Percentiles rank a stretch among this genome's conserved stretches.
Conservation (phyloP, 2,888 invertebrate species). For the Invenusta paracnida region DNA sequence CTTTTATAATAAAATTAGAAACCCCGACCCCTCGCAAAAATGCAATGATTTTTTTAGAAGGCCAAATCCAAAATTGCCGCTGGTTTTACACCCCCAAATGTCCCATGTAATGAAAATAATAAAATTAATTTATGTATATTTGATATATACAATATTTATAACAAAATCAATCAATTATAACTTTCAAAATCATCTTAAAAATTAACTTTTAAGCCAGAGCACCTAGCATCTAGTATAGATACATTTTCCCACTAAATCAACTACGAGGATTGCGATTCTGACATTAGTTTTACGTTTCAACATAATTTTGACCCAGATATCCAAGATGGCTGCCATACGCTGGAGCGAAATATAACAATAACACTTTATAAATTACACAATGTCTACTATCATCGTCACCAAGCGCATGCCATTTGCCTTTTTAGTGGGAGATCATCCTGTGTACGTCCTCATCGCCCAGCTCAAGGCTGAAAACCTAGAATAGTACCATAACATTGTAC, state of each 20-base stretch:
- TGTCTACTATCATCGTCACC: too few species aligned
- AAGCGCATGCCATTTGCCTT: too few species aligned
- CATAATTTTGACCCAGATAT: not conserved
- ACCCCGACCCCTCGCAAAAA: not conserved
- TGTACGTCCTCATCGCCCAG: too few species aligned
- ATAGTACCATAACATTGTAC: too few species aligned
- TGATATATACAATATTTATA: too few species aligned
- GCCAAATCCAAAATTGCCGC: not conserved
- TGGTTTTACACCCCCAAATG: too few species aligned
- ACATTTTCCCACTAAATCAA: constrained; percentile 13
- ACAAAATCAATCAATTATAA: too few species aligned
- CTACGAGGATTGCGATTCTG: constrained; percentile 2
- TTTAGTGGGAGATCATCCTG: too few species aligned
- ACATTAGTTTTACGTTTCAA: not conserved
- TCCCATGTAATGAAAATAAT: too few species aligned
- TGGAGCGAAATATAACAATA: constrained; percentile 7
- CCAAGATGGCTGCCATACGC: constrained; percentile 24
- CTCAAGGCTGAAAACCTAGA: too few species aligned
- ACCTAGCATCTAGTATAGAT: not conserved
- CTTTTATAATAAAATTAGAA: constrained; percentile 20
- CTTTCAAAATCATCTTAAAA: not conserved
- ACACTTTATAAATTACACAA: not conserved
- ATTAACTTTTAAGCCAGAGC: constrained; percentile 2
- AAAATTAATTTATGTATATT: too few species aligned
- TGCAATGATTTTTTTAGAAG: not conserved